A percentile compares a stretch with the other conserved stretches of the same genome.
These are phyloP conservation scores for Adela reaumurella DNA, from an alignment of 2,888 invertebrate species.

Conservation along the genomic window DNA sequence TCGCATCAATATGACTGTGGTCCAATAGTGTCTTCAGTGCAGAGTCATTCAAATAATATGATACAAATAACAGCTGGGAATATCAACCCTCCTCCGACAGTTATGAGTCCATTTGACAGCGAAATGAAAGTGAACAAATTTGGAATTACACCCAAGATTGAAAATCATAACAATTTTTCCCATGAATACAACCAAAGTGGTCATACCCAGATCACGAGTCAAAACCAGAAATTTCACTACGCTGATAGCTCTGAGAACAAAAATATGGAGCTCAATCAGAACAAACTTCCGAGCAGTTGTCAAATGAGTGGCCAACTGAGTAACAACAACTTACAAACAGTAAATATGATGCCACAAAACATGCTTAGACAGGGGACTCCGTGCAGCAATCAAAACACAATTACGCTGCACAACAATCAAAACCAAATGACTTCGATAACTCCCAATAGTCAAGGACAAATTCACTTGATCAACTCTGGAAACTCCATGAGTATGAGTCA, in stretches of 20 bases:
- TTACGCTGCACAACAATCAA: conserved; percentile 31
- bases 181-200: conserved; percentile 39
- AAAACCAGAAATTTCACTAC: conserved; percentile 46
- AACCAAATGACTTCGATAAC: conserved; percentile 44
- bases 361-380: conserved; percentile 14
- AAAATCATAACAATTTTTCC: conserved; percentile 47
- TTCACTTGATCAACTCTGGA: conserved; percentile 39
- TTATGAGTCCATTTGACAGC: conserved; percentile 38
- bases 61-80: conserved; percentile 49
- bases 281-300: conserved; percentile 39
- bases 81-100: conserved; percentile 38
- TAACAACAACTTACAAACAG: conserved; percentile 25
- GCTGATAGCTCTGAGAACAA: conserved; percentile 39
- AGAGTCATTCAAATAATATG: conserved; percentile 39
- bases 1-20: conserved; percentile 36
- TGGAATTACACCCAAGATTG: conserved; percentile 43
- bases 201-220: conserved; percentile 44
- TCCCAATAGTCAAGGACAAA: conserved; percentile 31
- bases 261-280: conserved; percentile 35
- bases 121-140: conserved; percentile 49
- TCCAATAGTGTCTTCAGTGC: conserved; percentile 25
- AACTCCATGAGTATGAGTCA: conserved; percentile 38
- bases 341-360: conserved; percentile 44
- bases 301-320: conserved; percentile 36
- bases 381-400: conserved; percentile 31